These are phyloP conservation scores for Temnothorax longispinosus DNA, from an alignment of 1,140 invertebrate species.

Conservation along the genomic window DNA sequence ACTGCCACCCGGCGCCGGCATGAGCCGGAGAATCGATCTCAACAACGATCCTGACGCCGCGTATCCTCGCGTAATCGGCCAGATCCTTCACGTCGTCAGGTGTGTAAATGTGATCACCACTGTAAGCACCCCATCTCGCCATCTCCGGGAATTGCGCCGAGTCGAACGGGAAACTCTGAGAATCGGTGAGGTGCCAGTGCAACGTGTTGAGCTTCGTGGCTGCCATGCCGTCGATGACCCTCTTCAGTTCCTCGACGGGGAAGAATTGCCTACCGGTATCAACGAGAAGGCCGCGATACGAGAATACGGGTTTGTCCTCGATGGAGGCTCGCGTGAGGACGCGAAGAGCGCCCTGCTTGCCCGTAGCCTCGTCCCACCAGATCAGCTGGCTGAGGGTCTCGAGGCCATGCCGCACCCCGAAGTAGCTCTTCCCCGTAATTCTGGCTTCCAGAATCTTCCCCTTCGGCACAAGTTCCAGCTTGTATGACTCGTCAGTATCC, in stretches of 20 bases:
- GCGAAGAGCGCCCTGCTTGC: conserved; percentile 87
- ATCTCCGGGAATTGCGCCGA: conserved; percentile 91
- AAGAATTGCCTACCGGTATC: conserved; percentile 93
- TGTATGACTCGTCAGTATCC: conserved; percentile 92
- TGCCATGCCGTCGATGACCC: conserved; percentile 92
- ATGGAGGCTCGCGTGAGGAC: conserved; percentile 86
- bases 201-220: conserved; percentile 94
- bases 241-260: conserved; percentile 88
- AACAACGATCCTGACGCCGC: conserved; percentile 91
- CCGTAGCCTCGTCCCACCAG: conserved; percentile 90
- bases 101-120: conserved; percentile 89
- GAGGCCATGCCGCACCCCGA: conserved; percentile 92
- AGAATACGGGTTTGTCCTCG: conserved; percentile 89
- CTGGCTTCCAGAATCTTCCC: conserved; percentile 86
- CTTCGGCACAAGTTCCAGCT: conserved; percentile 86
- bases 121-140: conserved; percentile 91
- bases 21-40: conserved; percentile 95
- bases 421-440: conserved; percentile 90
- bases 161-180: conserved; percentile 94
- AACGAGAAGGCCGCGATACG: conserved; percentile 90
- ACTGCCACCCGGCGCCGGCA: conserved; percentile 93
- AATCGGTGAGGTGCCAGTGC: conserved; percentile 95
- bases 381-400: conserved; percentile 93
- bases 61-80: conserved; percentile 89
- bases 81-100: conserved; percentile 90